Evolutionary conservation across 2,113 vertebrate species (phyloP), one percentile per base, ranked within the genome.

Genomic region (Actenoides hombroni): DNA sequence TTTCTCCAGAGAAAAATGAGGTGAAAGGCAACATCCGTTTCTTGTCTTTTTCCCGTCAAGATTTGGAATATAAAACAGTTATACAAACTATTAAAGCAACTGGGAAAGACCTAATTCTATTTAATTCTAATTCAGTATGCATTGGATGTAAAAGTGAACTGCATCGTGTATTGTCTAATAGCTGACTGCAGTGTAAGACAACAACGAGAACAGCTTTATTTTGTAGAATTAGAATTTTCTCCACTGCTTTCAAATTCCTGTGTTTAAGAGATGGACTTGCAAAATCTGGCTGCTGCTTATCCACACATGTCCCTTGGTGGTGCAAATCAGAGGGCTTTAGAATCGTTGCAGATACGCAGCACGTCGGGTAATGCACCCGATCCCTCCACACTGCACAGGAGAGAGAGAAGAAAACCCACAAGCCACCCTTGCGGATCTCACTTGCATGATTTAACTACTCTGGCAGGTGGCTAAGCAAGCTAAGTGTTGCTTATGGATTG

Each of bases 1-100:
- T 91, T 96, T 93, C 82, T 91, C 63, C 70, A 65, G 78, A 85
- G 87, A 61, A 88, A 89, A 94, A 89, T 49, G 40, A 91, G n/a
- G 46, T 70, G 71, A 91, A 80, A 65, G 63, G 37, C 89, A 95
- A 69, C 61, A 87, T 92, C 49, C 10, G 5, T 89, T 71, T 44
- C 65, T 65, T 76, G 25, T 46, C 35, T 59, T 94, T 82, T 65
- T 64, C 31, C 46, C 77, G 48, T 83, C 74, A 77, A 83, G 65
- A 85, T 57, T 15, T 79, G 39, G 13, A 92, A 83, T 40, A 40
- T 40, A 40, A 40, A 40, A 40, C 75, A 82, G 94, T 89, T 86
- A 40, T 67, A 81, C 49, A 69, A 86, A 71, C 49, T 18, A 24
- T 71, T 88, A 73, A 84, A 92, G 74, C 69, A 59, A 24, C 19